These are phyloP conservation scores for Pipistrellus pipistrellus DNA, from an alignment of 2,797 vertebrate genomes.

Conservation along the genomic window DNA sequence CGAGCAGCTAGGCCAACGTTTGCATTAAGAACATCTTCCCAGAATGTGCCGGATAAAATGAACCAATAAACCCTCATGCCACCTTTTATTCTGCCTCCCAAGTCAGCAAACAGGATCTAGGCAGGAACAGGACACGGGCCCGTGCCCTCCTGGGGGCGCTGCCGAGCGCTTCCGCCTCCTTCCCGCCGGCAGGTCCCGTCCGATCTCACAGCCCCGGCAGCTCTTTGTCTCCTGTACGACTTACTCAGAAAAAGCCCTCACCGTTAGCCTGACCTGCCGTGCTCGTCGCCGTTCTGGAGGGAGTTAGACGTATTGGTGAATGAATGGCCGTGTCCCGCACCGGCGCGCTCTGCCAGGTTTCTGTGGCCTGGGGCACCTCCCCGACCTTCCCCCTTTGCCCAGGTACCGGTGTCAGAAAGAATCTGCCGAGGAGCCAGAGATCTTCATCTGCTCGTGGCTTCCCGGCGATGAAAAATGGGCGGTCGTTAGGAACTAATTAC, in stretches of 20 bases:
- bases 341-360: conserved; percentile 68
- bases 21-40: neutral
- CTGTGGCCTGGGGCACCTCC: conserved; percentile 70
- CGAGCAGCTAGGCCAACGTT: neutral
- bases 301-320: conserved; percentile 72
- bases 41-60: neutral
- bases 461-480: conserved; percentile 80
- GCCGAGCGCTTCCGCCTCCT: neutral
- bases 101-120: neutral
- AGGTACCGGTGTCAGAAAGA: conserved; percentile 81
- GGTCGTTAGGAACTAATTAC: conserved; percentile 83
- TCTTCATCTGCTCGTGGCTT: conserved; percentile 80
- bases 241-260: neutral
- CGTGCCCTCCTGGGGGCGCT: neutral
- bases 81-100: neutral
- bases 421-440: conserved; percentile 78
- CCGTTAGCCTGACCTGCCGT: conserved; percentile 20
- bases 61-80: neutral
- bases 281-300: conserved; percentile 59
- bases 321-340: conserved; percentile 35
- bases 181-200: neutral
- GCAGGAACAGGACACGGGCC: neutral
- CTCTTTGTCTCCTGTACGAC: conserved; percentile 16
- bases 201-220: neutral
- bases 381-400: conserved; percentile 44